phyloP scores from a whole-genome alignment of 2,113 vertebrate species.

The Megaleporinus macrocephalus region DNA sequence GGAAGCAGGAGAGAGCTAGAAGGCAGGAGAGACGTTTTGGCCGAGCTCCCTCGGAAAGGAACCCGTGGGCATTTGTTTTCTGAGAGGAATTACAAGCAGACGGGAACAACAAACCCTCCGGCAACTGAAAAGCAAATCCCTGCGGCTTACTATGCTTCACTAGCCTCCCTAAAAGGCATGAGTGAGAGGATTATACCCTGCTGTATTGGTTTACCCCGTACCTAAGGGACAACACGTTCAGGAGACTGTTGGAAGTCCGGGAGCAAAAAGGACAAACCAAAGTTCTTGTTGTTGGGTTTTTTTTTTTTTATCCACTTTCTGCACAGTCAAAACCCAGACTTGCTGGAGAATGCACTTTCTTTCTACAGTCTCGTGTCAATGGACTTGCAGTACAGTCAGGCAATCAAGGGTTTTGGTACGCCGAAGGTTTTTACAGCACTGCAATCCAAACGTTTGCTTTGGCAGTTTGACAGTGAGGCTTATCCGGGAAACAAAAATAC shows the following conservation, averaged over 20 bases:
- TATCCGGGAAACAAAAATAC: not conserved
- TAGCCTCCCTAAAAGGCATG: not conserved
- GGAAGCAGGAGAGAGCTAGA: too few relatives aligned
- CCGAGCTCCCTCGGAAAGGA: not conserved
- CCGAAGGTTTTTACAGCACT: not conserved
- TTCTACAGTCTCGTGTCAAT: too few relatives aligned
- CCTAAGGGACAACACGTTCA: conserved; percentile 17
- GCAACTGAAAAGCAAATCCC: conserved; percentile 26
- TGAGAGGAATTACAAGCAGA: conserved; percentile 36
- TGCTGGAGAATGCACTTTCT: too few relatives aligned
- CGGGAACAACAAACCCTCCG: conserved; percentile 34
- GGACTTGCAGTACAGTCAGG: too few relatives aligned
- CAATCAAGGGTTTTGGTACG: too few relatives aligned
- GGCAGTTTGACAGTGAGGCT: not conserved
- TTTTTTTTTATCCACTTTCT: too few relatives aligned
- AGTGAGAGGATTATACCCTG: conserved; percentile 30
- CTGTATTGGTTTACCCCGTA: conserved; percentile 16
- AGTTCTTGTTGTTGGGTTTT: too few relatives aligned
- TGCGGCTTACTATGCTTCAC: conserved; percentile 4
- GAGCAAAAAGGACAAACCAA: not conserved
- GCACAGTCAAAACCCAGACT: too few relatives aligned
- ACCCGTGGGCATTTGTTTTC: not conserved
- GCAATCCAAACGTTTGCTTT: not conserved
- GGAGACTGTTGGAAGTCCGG: not conserved
- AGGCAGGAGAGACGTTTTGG: not conserved